Base-by-base conservation (phyloP, 2,797 vertebrate species). In the Pangasius krempfi region DNA sequence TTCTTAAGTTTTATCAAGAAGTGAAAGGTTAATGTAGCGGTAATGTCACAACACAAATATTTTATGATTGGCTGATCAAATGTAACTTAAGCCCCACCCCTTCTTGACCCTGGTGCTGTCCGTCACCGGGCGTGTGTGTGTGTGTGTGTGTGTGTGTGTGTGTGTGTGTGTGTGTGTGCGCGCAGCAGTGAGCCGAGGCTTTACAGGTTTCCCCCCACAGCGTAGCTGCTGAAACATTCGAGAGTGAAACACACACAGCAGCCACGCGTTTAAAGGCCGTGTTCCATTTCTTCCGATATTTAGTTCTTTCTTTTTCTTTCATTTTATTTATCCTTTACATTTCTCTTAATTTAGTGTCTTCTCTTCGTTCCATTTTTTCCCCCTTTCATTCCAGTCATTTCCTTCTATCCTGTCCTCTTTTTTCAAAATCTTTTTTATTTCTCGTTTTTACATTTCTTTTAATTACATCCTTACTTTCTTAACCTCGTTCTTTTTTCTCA, bases 131-230 rank as follows among this genome's bases (percentile, higher is more conserved):
- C 89, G 60, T 70, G 44, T 44, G 22, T 52, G 16, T 27, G 22
- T 50, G 16, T 27, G 88, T 87, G 82, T 89, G 66, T 68, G 37
- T 70, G 16, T 13, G 14, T 25, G 87, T 87, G 82, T 90, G 66
- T 68, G 37, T 33, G 14, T 25, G 16, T 20, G 81, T 86, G 54
- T 30, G 89, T 85, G 88, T 81, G 83, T 86, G 75, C 56, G 27
- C 0, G 18, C 60, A 84, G 86, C 86, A 86, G 83, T 54, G 81
- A 87, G 82, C 16, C 20, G 16, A 44, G 73, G 79, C 87, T 73
- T 54, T 85, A 85, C 66, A 72, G 47, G 12, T 62, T 16, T n/a
- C 7, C 25, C 25, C 2, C 56, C 30, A 47, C 56, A 7, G 37
- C 1, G 58, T 47, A 44, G 40, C 47, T 64, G 13, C 37, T 18